phyloP scores from a whole-genome alignment of 2,113 vertebrate genomes.

The Arizona elegans region DNA sequence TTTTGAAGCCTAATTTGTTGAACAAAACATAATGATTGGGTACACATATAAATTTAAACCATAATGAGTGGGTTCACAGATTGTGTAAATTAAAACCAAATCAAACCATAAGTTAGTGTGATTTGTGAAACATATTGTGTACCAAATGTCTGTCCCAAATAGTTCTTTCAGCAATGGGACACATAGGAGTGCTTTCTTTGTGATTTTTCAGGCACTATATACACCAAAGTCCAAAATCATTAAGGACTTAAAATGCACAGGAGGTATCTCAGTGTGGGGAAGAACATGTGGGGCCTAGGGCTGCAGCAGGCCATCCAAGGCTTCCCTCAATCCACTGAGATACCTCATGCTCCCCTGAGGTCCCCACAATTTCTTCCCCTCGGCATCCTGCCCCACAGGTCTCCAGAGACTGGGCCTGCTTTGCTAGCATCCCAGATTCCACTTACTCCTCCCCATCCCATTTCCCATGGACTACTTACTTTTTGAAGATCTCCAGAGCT shows the following conservation, averaged over 20 bases:
- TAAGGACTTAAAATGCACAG: neutral
- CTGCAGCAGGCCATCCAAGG: too few relatives aligned
- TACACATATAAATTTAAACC: neutral
- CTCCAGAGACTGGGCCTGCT: too few relatives aligned
- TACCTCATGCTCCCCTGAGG: too few relatives aligned
- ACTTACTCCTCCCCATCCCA: too few relatives aligned
- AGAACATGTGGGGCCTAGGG: too few relatives aligned
- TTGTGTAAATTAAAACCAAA: neutral
- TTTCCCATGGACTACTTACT: too few relatives aligned
- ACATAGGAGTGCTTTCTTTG: neutral
- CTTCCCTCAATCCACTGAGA: too few relatives aligned
- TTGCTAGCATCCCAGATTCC: too few relatives aligned
- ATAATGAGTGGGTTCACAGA: neutral
- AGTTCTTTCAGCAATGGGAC: neutral
- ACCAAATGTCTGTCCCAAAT: neutral
- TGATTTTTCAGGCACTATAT: neutral
- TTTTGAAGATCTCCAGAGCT: too few relatives aligned
- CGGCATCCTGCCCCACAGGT: too few relatives aligned
- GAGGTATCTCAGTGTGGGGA: too few relatives aligned
- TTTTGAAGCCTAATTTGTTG: neutral
- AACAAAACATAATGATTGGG: neutral
- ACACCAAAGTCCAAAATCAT: neutral
- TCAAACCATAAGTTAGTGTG: neutral
- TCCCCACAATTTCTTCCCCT: too few relatives aligned
- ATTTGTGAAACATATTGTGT: neutral